Evolutionary conservation across 2,113 vertebrate species (phyloP), one percentile per base, ranked within the genome.

Genomic region (Thermophis baileyi): DNA sequence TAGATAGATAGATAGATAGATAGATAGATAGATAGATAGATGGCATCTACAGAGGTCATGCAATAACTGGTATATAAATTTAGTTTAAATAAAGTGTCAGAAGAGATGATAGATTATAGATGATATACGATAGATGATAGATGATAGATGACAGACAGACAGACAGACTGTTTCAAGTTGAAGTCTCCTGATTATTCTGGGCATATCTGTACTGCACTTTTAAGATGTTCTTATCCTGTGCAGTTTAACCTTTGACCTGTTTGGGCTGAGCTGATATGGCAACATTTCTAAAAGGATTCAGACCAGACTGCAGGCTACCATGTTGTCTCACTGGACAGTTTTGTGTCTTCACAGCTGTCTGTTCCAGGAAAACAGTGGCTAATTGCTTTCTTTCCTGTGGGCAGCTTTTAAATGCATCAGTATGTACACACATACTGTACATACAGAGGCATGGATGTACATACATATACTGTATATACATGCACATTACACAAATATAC

Each of bases 1-100:
- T n/a, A n/a, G n/a, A n/a, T n/a, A n/a, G 7, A 2, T 7, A 9
- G 2, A 0, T 25, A 3, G 1, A 3, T 27, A 3, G 53, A 16
- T 18, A 20, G 51, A 14, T 1, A 51, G 14, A 3, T 0, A 51
- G 50, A 46, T 2, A 46, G 44, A 46, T n/a, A n/a, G n/a, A n/a
- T n/a, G n/a, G n/a, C n/a, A n/a, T n/a, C n/a, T n/a, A n/a, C n/a
- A n/a, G n/a, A n/a, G n/a, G n/a, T n/a, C n/a, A n/a, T n/a, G n/a
- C n/a, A n/a, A n/a, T n/a, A n/a, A n/a, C n/a, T n/a, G n/a, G n/a
- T n/a, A n/a, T n/a, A n/a, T n/a, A n/a, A n/a, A n/a, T n/a, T n/a
- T n/a, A n/a, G n/a, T n/a, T n/a, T n/a, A n/a, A n/a, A n/a, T n/a
- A n/a, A n/a, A n/a, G n/a, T n/a, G n/a, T n/a, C n/a, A n/a, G n/a